Percentiles rank a stretch among this genome's conserved stretches.
phyloP scores from a whole-genome alignment of 1,140 invertebrate genomes.

The Drosophila rhopaloa region DNA sequence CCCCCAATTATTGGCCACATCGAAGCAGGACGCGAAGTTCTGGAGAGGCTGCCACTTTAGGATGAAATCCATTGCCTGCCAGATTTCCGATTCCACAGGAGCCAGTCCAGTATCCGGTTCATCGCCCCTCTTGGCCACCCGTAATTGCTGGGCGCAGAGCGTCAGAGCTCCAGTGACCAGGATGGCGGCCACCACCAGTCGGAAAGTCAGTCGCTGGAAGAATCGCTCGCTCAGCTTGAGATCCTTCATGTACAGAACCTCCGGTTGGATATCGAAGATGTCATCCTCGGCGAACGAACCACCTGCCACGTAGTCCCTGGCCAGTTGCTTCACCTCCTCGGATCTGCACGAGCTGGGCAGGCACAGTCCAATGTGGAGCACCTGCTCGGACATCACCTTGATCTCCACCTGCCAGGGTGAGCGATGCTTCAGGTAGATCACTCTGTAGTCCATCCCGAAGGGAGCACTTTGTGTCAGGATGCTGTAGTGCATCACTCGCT shows the following conservation, averaged over 20 bases:
- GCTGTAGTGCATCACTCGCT: constrained; percentile 73
- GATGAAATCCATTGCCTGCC: constrained; percentile 44
- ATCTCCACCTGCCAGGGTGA: constrained; percentile 84
- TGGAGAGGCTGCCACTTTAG: constrained; percentile 55
- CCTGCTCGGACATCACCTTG: constrained; percentile 77
- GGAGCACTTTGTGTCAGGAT: constrained; percentile 72
- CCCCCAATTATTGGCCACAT: constrained; percentile 64
- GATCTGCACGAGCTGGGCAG: constrained; percentile 72
- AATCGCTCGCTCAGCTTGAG: constrained; percentile 64
- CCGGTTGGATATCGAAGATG: constrained; percentile 73
- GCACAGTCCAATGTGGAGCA: constrained; percentile 82
- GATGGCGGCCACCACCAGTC: constrained; percentile 59
- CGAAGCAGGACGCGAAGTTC: constrained; percentile 75
- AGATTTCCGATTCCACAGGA: constrained; percentile 67
- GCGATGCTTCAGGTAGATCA: constrained; percentile 74
- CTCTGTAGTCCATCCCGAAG: constrained; percentile 77
- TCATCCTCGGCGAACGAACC: constrained; percentile 62
- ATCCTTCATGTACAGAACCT: constrained; percentile 80
- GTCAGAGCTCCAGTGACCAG: constrained; percentile 63
- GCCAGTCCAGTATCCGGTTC: constrained; percentile 41
- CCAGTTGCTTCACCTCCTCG: constrained; percentile 69
- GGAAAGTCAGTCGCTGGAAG: constrained; percentile 65
- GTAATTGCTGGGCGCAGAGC: constrained; percentile 66
- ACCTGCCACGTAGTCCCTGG: constrained; percentile 56
- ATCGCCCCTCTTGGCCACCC: constrained; percentile 44